Conservation (phyloP, 1,140 invertebrate species). For the Psix sp. region DNA sequence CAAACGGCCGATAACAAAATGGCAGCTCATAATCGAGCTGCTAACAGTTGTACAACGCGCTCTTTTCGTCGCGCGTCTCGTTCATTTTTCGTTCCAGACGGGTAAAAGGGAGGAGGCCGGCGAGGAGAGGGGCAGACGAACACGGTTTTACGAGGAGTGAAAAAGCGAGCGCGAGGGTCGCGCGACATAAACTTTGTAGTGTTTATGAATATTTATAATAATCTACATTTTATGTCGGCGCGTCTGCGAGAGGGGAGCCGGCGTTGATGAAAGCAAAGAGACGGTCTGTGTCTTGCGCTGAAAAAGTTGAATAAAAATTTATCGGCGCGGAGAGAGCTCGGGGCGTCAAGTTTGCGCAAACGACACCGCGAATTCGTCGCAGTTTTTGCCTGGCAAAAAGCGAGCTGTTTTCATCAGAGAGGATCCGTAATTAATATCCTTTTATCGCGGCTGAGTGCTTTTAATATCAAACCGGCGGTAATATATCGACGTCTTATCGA, state of each 20-base stretch:
- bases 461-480: conserved; percentile 31
- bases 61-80: neutral
- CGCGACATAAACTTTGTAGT: conserved; percentile 69
- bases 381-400: conserved; percentile 15
- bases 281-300: conserved; percentile 32
- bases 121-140: conserved; percentile 2
- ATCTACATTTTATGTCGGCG: conserved; percentile 64
- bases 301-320: conserved; percentile 60
- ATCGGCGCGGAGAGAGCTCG: conserved; percentile 28
- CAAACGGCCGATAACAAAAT: conserved; percentile 37
- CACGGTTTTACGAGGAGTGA: conserved; percentile 63
- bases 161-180: conserved; percentile 53
- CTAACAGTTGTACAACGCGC: neutral
- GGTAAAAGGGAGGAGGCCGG: conserved; percentile 7
- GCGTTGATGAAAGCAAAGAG: conserved; percentile 49
- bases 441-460: conserved; percentile 14
- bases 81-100: conserved; percentile 27
- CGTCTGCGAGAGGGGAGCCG: conserved; percentile 28
- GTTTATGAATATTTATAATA: conserved; percentile 71
- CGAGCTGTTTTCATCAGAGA: conserved; percentile 16
- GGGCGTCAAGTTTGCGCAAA: conserved; percentile 21
- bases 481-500: conserved; percentile 52
- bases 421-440: conserved; percentile 39
- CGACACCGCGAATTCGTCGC: conserved; percentile 21
- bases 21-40: conserved; percentile 22